Conservation (phyloP, 1,140 invertebrate species). For the Panagrolaimus sp. region DNA sequence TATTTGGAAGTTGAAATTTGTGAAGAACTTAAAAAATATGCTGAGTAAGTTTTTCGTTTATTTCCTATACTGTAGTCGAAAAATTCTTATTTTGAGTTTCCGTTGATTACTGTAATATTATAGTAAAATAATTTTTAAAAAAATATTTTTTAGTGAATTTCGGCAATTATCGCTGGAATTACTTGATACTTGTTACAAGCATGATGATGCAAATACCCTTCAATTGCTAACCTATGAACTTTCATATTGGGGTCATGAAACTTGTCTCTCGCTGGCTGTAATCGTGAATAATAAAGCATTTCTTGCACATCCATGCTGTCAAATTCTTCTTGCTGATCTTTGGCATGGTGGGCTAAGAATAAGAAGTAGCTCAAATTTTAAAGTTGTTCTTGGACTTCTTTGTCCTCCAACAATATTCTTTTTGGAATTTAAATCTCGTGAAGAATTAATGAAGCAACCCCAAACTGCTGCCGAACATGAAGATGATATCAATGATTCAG, state of each 20-base stretch:
- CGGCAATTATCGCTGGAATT: constrained; percentile 73
- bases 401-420: constrained; percentile 78
- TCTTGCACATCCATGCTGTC: constrained; percentile 67
- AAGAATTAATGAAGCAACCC: background rate
- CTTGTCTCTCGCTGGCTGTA: constrained; percentile 76
- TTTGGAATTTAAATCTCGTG: constrained; percentile 81
- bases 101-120: no score
- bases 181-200: constrained; percentile 87
- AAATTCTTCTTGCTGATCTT: constrained; percentile 90
- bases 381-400: constrained; percentile 84
- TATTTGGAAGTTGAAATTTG: constrained; percentile 89
- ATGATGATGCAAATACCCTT: constrained; percentile 89
- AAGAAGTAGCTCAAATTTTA: constrained; percentile 66
- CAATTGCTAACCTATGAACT: constrained; percentile 89
- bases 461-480: constrained; percentile 7
- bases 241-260: constrained; percentile 87
- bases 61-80: constrained; percentile 61
- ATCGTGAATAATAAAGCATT: constrained; percentile 9
- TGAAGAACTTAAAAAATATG: constrained; percentile 69
- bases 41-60: constrained; percentile 64
- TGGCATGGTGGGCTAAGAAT: constrained; percentile 96
- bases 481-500: background rate
- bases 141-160: constrained; percentile 62
- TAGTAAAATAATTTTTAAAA: background rate
- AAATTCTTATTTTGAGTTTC: constrained; percentile 5